Evolutionary conservation across 2,113 vertebrate species (phyloP), one percentile per base, ranked within the genome.

Genomic region (Cynopterus brachyotis): DNA sequence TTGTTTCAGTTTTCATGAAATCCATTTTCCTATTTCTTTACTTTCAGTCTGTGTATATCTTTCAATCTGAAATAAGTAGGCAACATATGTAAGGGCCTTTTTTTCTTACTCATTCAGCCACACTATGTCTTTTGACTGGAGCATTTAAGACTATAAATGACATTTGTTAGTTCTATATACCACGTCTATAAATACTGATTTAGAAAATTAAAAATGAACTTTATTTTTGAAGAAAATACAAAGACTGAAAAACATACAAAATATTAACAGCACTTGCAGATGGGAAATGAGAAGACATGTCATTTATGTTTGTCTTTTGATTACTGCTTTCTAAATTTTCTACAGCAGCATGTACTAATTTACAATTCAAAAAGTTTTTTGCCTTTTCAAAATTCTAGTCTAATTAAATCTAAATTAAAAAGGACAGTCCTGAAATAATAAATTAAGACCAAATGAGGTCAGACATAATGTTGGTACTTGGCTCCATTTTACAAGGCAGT

Each of bases 301-400:
- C 80, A 87, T 75, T 94, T 95, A 75, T 95, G 75, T 84, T 75
- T 91, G 87, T 45, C 66, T 81, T 91, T 92, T 84, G 42, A 73
- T 73, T 70, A 88, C 1, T 84, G 89, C 89, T 95, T 87, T 96
- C 70, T 70, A 95, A 95, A 89, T 82, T 84, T 93, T 79, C 67
- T 94, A 82, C 4, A 93, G 78, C 28, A 93, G 85, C 53, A 81
- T 9, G 17, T 30, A 81, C 45, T 93, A 55, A 88, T 75, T 92
- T 93, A 72, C 62, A 80, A 91, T 81, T 95, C 20, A 82, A 89
- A 89, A 55, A 62, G 10, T 72, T 67, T 70, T n/a, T 81, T 87
- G 32, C 57, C 76, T 95, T 94, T 81, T 30, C 42, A 90, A 94
- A 83, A 75, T 88, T 28, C 50, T 87, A 45, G 35, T 87, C 57